phyloP scores from a whole-genome alignment of 2,797 vertebrate species.

The Mormyrops boulengeri region DNA sequence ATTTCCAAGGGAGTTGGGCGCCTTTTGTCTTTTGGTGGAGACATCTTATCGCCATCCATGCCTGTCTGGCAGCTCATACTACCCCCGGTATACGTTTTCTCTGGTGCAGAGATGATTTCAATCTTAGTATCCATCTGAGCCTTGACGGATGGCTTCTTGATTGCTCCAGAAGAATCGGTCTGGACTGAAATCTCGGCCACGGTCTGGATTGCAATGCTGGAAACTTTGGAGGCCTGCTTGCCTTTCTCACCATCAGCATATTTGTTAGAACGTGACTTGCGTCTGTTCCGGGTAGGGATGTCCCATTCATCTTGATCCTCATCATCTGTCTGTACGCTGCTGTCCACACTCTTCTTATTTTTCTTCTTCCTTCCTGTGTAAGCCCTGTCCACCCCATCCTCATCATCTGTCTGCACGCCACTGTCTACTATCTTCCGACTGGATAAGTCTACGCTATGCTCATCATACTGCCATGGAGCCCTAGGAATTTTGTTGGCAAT shows the following conservation, averaged over 20 bases:
- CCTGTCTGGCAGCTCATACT: conserved; percentile 95
- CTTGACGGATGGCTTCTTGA: conserved; percentile 78
- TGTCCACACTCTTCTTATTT: conserved; percentile 81
- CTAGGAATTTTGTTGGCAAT: conserved; percentile 70
- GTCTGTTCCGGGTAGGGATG: conserved; percentile 73
- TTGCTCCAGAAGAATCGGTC: conserved; percentile 89
- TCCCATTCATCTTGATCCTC: conserved; percentile 98
- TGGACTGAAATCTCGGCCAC: conserved; percentile 97
- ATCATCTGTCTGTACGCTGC: conserved; percentile 89
- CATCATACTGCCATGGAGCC: conserved; percentile 62
- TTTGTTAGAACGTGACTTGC: conserved; percentile 76
- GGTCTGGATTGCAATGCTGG: conserved; percentile 94
- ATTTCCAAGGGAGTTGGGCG: conserved; percentile 77
- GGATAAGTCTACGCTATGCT: conserved; percentile 59
- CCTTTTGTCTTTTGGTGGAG: conserved; percentile 79
- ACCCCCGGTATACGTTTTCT: conserved; percentile 85
- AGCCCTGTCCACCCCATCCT: conserved; percentile 79
- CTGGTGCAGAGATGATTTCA: conserved; percentile 94
- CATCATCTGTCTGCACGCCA: conserved; percentile 92
- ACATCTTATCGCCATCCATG: conserved; percentile 64
- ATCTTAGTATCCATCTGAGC: conserved; percentile 84
- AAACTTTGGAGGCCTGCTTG: conserved; percentile 78
- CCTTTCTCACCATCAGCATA: conserved; percentile 75
- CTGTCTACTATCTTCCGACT: conserved; percentile 86
- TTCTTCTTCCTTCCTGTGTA: conserved; percentile 77